Evolutionary conservation across 2,888 invertebrate genomes (phyloP).

Genomic region (Agapostemon virescens): DNA sequence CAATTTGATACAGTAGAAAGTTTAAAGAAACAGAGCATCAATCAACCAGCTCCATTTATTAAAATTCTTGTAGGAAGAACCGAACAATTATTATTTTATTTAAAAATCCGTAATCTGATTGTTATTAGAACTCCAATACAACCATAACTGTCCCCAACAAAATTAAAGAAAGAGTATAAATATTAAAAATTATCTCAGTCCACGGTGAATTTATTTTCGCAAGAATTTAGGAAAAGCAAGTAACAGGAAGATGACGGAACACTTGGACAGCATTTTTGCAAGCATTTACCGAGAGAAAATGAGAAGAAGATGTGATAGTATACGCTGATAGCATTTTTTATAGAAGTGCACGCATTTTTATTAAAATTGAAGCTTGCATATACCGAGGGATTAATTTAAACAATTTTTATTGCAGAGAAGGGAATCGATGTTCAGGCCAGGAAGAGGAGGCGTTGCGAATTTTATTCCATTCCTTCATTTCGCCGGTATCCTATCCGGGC

Average conservation of each 20-base stretch:
- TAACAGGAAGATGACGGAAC: not conserved
- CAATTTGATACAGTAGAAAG: too few species aligned
- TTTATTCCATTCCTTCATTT: conserved; percentile 70
- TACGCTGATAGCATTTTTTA: not conserved
- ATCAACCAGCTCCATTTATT: too few species aligned
- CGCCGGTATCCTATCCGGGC: conserved; percentile 69
- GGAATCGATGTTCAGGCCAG: conserved; percentile 23
- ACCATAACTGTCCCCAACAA: too few species aligned
- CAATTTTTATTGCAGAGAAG: conserved; percentile 9
- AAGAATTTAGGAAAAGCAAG: not conserved
- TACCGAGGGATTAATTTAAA: not conserved
- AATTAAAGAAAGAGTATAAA: too few species aligned
- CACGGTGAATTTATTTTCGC: not conserved
- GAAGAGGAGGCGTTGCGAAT: conserved; percentile 41
- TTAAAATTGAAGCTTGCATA: not conserved
- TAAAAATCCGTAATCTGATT: too few species aligned
- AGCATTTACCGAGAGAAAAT: not conserved
- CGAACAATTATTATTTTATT: too few species aligned
- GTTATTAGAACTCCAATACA: too few species aligned
- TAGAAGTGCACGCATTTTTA: not conserved
- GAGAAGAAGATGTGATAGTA: not conserved
- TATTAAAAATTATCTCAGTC: not conserved
- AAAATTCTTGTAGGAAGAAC: too few species aligned
- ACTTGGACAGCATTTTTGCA: too few species aligned
- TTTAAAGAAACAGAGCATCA: too few species aligned